Conservation (phyloP, 2,113 vertebrate genomes). For the Rafetus swinhoei region DNA sequence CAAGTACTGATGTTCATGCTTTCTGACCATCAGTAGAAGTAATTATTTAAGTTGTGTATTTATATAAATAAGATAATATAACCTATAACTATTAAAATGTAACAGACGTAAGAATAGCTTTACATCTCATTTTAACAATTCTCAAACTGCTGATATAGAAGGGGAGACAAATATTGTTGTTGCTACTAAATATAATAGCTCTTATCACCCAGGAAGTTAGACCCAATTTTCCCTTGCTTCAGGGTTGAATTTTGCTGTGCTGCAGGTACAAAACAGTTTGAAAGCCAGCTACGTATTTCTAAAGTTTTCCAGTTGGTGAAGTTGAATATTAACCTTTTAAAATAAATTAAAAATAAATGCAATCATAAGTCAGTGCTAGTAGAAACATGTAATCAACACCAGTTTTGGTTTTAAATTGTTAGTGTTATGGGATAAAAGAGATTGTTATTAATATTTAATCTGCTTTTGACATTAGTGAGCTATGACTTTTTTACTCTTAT, state of each 20-base stretch:
- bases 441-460: no score
- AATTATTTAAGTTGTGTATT: neutral
- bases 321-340: no score
- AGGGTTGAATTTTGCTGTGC: neutral
- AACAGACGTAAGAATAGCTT: neutral
- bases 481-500: no score
- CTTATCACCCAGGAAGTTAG: neutral
- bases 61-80: neutral
- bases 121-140: neutral
- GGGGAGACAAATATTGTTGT: neutral
- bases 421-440: no score
- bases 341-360: no score
- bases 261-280: neutral
- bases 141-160: neutral
- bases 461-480: no score
- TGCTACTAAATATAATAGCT: neutral
- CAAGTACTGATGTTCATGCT: rapidly evolving
- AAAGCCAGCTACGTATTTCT: no score
- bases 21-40: neutral
- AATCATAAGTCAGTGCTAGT: no score
- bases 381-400: no score
- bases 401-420: no score
- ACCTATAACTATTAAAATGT: neutral
- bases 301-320: no score
- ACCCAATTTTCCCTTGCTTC: rapidly evolving